Evolutionary conservation across 1,140 invertebrate genomes (phyloP), one percentile per base, ranked within the genome.

Genomic region (Teleogryllus occipitalis): DNA sequence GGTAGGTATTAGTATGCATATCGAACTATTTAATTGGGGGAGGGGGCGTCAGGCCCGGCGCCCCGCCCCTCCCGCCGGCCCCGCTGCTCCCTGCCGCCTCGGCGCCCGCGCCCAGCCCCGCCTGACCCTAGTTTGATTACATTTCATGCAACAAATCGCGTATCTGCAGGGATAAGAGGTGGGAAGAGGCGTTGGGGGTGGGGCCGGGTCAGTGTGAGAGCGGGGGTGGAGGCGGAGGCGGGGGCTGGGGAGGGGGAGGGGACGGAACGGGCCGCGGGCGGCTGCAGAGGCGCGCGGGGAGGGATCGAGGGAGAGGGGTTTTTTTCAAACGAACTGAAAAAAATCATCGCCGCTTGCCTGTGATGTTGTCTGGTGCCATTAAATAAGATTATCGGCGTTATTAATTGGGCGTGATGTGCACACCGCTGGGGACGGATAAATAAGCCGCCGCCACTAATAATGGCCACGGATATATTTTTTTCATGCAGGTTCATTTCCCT

Each of bases 331-430:
- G 78, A 78, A 78, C 65, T 78, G 46, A 74, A 78, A 78, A 78
- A 78, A 78, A 74, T 78, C 78, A 78, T 78, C 78, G 78, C 48
- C 48, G 54, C 39, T 27, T n/a, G 54, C 54, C 54, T 65, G 65
- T 74, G 78, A 78, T 78, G 78, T 74, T 49, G 78, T 78, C 54
- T 47, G 73, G 78, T 49, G 78, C 78, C 78, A 74, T 78, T 78
- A 78, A 78, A 78, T 78, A 78, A 78, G 78, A 78, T 78, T 78
- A 78, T 78, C 78, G 78, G 15, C 48, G 73, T 78, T 78, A 78
- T 78, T 78, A 78, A 78, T 78, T 78, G 78, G 8, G 27, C 65
- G 65, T 78, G 78, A 78, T 78, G 78, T 77, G 78, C 12, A 21
- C 27, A 78, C 54, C 78, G 78, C 78, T 78, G 48, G 78, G 78